phyloP scores from a whole-genome alignment of 2,888 invertebrate genomes.

The Oligia fasciuncula region DNA sequence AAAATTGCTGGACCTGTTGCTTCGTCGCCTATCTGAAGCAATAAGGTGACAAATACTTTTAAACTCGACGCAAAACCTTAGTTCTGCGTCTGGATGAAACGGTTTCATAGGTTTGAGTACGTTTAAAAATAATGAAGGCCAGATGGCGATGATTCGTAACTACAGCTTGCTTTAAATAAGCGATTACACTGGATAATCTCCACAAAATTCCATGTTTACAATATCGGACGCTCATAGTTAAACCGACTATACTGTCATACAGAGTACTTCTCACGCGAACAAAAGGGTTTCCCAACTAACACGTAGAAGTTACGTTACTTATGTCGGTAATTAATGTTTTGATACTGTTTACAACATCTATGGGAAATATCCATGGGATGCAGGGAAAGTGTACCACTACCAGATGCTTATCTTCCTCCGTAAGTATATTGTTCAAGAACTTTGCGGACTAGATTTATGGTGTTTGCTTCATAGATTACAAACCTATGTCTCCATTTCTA shows the following conservation, averaged over 20 bases:
- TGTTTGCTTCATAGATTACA: constrained; percentile 6
- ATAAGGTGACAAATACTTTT: neutral
- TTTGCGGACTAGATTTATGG: constrained; percentile 23
- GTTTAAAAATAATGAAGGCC: neutral
- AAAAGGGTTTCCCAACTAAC: constrained; percentile 43
- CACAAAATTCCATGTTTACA: neutral
- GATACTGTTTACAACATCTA: constrained; percentile 55
- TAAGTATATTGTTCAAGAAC: constrained; percentile 21
- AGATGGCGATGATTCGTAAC: neutral
- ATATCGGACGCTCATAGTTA: neutral
- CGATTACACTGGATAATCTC: neutral
- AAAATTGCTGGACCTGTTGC: neutral
- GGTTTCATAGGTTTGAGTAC: neutral
- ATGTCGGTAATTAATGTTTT: constrained; percentile 52
- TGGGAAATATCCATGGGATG: constrained; percentile 57
- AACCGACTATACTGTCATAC: constrained; percentile 3
- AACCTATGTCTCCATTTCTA: neutral
- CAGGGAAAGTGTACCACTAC: constrained; percentile 44
- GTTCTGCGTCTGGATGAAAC: neutral
- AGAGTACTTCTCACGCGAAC: constrained; percentile 47
- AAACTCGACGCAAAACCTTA: neutral
- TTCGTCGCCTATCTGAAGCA: neutral
- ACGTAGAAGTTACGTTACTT: constrained; percentile 32
- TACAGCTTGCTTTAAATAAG: neutral
- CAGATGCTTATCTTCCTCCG: constrained; percentile 47